Conservation (phyloP, 2,113 vertebrate species). For the Mesembrinibis cayennensis region DNA sequence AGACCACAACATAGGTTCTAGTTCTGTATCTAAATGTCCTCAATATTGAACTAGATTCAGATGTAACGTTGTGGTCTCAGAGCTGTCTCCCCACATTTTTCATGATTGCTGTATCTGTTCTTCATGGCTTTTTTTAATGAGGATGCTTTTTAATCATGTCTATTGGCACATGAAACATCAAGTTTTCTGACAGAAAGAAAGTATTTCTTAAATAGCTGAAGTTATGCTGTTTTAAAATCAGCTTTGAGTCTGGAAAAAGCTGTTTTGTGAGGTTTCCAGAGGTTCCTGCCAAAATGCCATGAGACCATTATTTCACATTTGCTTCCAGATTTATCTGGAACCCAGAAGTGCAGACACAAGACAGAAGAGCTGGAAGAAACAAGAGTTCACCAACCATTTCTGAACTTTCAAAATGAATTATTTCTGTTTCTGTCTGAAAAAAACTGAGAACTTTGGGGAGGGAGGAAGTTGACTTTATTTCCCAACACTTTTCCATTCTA, state of each 20-base stretch:
- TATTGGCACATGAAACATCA: neutral
- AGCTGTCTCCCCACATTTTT: neutral
- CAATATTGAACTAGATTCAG: neutral
- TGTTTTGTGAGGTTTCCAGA: slow-evolving; percentile 46
- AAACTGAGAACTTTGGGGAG: neutral
- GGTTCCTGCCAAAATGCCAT: slow-evolving; percentile 43
- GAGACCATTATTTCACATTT: slow-evolving; percentile 47
- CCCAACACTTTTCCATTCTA: slow-evolving; percentile 30
- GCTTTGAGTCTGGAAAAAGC: slow-evolving; percentile 31
- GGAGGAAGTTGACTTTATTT: slow-evolving; percentile 27
- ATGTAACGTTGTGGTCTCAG: neutral
- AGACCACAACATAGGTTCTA: neutral
- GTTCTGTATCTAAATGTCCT: neutral
- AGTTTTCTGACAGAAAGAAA: neutral
- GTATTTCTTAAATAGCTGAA: slow-evolving; percentile 11
- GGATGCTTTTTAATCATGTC: neutral
- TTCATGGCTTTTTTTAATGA: neutral
- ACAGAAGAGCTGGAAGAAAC: slow-evolving; percentile 41
- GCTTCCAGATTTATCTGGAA: slow-evolving; percentile 62
- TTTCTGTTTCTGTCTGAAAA: slow-evolving; percentile 29
- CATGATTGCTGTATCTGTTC: neutral
- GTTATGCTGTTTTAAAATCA: slow-evolving; percentile 11
- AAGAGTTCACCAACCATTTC: slow-evolving; percentile 42
- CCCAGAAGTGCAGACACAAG: slow-evolving; percentile 31
- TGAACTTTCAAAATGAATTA: slow-evolving; percentile 28